phyloP scores from a whole-genome alignment of 2,797 vertebrate genomes.

The Apogon talboti region DNA sequence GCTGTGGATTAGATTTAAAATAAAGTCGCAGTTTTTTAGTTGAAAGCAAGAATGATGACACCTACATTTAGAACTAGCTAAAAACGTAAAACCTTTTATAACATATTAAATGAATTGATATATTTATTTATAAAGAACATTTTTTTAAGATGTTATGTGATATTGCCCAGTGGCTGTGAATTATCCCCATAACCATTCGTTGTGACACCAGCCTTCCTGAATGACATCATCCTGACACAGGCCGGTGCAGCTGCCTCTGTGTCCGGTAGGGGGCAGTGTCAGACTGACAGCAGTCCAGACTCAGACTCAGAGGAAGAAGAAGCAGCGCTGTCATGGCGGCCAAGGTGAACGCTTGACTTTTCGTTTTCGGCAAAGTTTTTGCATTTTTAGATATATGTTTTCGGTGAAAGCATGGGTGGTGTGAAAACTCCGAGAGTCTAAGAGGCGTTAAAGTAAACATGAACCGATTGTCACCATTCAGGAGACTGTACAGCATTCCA shows the following conservation, averaged over 20 bases:
- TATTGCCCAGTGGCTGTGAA: no score
- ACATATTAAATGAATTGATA: no score
- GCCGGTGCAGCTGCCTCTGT: neutral
- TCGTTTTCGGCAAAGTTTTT: constrained; percentile 33
- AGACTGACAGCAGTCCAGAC: neutral
- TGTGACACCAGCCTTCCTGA: neutral
- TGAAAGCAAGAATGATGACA: no score
- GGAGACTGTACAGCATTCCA: neutral
- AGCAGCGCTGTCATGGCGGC: constrained; percentile 82
- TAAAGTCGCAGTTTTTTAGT: no score
- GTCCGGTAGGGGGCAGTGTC: constrained; percentile 51
- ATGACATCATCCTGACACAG: neutral
- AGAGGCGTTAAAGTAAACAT: no score
- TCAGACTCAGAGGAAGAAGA: constrained; percentile 33
- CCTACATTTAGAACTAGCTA: no score
- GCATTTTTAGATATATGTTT: neutral
- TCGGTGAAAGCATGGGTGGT: neutral
- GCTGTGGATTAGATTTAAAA: no score
- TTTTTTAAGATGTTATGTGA: no score
- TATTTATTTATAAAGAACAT: no score
- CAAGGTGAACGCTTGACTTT: constrained; percentile 81
- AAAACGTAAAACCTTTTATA: no score
- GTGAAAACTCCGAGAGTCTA: no score
- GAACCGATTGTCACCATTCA: neutral
- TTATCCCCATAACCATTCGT: neutral